These are phyloP conservation scores for Paradisaea rubra DNA, from an alignment of 2,113 vertebrate genomes.

Conservation along the genomic window DNA sequence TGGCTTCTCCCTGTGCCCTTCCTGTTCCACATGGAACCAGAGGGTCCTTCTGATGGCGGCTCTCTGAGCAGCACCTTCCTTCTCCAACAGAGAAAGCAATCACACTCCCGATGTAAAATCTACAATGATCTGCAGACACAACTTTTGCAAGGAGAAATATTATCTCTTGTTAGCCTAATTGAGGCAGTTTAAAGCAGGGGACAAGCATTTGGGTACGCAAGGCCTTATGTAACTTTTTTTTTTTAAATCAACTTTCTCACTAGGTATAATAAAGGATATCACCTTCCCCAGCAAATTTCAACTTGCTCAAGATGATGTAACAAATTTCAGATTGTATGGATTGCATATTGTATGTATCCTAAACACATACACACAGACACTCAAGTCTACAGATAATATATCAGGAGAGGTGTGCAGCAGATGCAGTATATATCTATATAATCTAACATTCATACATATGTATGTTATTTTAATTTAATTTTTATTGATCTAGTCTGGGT, in stretches of 20 bases:
- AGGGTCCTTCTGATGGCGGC: background rate
- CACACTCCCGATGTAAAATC: rapidly evolving
- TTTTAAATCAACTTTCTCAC: background rate
- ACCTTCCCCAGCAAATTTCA: background rate
- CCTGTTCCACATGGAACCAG: rapidly evolving
- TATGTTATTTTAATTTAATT: background rate
- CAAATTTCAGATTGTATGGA: background rate
- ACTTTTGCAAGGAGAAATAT: background rate
- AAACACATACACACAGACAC: background rate
- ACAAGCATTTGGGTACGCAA: background rate
- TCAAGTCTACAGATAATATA: background rate
- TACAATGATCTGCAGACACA: background rate
- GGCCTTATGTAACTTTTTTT: background rate
- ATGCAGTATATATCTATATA: background rate
- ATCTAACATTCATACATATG: background rate
- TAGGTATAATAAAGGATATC: background rate
- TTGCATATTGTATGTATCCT: background rate
- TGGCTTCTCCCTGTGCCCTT: background rate
- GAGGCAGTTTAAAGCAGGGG: background rate
- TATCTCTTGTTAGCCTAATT: background rate
- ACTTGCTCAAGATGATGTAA: background rate
- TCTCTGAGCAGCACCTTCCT: background rate
- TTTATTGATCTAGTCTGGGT: background rate
- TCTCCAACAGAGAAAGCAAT: background rate
- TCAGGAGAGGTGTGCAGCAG: background rate